A percentile compares a stretch with the other conserved stretches of the same genome.
Evolutionary conservation across 2,113 vertebrate genomes (phyloP).

Genomic region (Gopherus flavomarginatus): DNA sequence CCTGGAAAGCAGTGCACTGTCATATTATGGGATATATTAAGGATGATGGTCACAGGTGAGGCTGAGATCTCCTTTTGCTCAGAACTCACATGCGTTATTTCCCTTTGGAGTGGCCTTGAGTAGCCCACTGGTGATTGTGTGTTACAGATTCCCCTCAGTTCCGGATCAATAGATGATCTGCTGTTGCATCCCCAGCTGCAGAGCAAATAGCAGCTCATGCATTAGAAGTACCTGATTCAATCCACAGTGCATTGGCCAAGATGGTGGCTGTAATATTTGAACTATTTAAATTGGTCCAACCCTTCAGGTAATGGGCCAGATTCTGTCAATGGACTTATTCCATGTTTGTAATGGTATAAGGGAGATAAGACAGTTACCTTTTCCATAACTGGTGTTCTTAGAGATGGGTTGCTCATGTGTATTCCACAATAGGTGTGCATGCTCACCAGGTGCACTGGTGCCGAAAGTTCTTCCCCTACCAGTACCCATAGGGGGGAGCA

Average conservation of each 20-base stretch:
- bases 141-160: neutral
- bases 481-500: no score
- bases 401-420: no score
- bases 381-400: no score
- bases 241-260: neutral
- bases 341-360: neutral
- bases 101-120: neutral
- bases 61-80: neutral
- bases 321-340: neutral
- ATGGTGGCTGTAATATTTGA: neutral
- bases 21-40: neutral
- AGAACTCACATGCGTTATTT: neutral
- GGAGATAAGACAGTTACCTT: neutral
- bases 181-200: neutral
- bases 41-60: neutral
- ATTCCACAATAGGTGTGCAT: no score
- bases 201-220: neutral
- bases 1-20: neutral
- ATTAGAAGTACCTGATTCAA: neutral
- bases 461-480: no score
- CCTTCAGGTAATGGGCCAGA: neutral
- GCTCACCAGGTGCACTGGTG: no score
- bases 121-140: neutral
- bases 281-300: neutral
- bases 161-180: neutral